Percentiles rank a stretch among this genome's conserved stretches.
Conservation (phyloP, 2,888 invertebrate genomes). For the Glaucopsyche alexis region DNA sequence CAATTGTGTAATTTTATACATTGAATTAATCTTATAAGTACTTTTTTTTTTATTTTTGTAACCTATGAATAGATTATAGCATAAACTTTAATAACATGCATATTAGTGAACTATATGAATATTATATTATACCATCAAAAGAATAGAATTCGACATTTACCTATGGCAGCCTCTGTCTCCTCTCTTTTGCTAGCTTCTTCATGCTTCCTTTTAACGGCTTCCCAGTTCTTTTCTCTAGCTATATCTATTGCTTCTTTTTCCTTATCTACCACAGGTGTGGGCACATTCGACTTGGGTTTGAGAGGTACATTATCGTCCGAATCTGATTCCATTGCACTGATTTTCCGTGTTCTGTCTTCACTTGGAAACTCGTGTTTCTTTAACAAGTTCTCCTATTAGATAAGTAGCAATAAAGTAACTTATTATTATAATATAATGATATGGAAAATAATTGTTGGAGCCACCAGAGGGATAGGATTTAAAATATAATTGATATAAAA, state of each 20-base stretch:
- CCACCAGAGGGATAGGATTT: not conserved
- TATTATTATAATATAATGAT: slow-evolving; percentile 30
- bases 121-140: not conserved
- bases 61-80: no score
- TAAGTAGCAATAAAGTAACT: slow-evolving; percentile 24
- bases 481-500: slow-evolving; percentile 3
- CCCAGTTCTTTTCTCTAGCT: slow-evolving; percentile 78
- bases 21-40: no score
- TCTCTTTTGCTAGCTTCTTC: slow-evolving; percentile 76
- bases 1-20: not conserved
- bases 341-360: slow-evolving; percentile 65
- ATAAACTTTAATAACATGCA: no score
- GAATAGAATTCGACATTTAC: slow-evolving; percentile 45
- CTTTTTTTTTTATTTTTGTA: no score
- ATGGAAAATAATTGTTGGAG: not conserved
- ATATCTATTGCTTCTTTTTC: slow-evolving; percentile 76
- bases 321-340: slow-evolving; percentile 70
- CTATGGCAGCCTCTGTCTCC: slow-evolving; percentile 71
- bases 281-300: slow-evolving; percentile 61
- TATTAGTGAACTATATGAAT: not conserved
- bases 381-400: slow-evolving; percentile 65
- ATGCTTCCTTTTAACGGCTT: slow-evolving; percentile 77
- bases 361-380: slow-evolving; percentile 67
- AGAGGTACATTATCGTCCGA: slow-evolving; percentile 73
- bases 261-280: slow-evolving; percentile 64